A percentile compares a stretch with the other conserved stretches of the same genome.
phyloP scores from a whole-genome alignment of 1,140 invertebrate genomes.

The Drosophila pectinifera region DNA sequence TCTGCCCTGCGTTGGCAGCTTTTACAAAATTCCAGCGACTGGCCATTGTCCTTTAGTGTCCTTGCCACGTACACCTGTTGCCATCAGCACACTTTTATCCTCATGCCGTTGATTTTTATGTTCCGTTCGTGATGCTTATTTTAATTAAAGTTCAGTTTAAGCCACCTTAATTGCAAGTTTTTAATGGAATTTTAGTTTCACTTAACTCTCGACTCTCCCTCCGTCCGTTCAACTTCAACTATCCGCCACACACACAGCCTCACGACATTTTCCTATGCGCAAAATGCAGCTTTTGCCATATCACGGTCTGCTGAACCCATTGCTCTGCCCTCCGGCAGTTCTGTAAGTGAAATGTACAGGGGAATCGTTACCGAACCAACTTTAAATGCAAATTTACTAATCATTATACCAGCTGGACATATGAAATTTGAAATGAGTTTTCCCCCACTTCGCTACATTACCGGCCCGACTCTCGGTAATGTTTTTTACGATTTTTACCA shows the following conservation, averaged over 20 bases:
- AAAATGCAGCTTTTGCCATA: conserved; percentile 32
- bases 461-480: conserved; percentile 14
- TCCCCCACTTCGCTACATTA: conserved; percentile 24
- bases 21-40: conserved; percentile 9
- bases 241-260: conserved; percentile 6
- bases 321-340: conserved; percentile 14
- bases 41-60: conserved; percentile 49
- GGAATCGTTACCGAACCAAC: conserved; percentile 4
- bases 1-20: conserved; percentile 11
- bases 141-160: conserved; percentile 43
- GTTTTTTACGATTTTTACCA: conserved; percentile 84
- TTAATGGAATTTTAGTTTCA: conserved; percentile 44
- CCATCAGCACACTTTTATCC: conserved; percentile 9
- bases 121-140: conserved; percentile 46
- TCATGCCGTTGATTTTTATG: conserved; percentile 56
- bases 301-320: conserved; percentile 27
- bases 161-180: conserved; percentile 33
- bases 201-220: conserved; percentile 20
- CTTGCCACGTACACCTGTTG: conserved; percentile 61
- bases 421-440: conserved; percentile 81
- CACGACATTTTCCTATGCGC: conserved; percentile 34
- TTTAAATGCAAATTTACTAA: conserved; percentile 65
- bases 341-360: conserved; percentile 23
- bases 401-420: conserved; percentile 68
- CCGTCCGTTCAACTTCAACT: conserved; percentile 32